phyloP scores from a whole-genome alignment of 2,797 vertebrate genomes.

The Fundulus diaphanus region DNA sequence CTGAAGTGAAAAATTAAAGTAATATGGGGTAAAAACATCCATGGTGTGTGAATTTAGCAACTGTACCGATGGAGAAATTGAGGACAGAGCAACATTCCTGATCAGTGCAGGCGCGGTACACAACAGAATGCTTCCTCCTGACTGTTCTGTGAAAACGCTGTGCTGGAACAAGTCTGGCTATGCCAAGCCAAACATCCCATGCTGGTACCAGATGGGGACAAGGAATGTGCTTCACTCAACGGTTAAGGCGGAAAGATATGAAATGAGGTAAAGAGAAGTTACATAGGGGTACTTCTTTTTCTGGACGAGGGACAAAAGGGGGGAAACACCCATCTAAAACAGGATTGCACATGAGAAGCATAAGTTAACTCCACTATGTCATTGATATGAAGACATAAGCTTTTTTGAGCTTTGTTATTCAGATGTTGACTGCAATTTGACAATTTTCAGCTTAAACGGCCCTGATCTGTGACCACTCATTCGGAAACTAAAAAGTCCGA shows the following conservation, averaged over 20 bases:
- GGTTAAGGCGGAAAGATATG: slow-evolving; percentile 61
- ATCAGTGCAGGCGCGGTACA: slow-evolving; percentile 59
- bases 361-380: slow-evolving; percentile 1
- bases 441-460: not conserved
- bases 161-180: slow-evolving; percentile 75
- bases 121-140: slow-evolving; percentile 70
- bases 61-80: slow-evolving; percentile 37
- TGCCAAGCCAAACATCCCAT: slow-evolving; percentile 82
- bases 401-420: too few relatives aligned
- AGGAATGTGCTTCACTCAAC: slow-evolving; percentile 78
- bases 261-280: slow-evolving; percentile 39
- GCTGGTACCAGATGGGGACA: slow-evolving; percentile 82
- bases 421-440: not conserved
- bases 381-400: too few relatives aligned
- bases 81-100: slow-evolving; percentile 61
- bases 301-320: not conserved
- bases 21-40: slow-evolving; percentile 17
- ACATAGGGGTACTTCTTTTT: slow-evolving; percentile 20
- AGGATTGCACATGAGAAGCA: slow-evolving; percentile 29
- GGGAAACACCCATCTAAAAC: slow-evolving; percentile 17
- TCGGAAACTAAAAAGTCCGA: not conserved
- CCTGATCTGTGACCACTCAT: not conserved
- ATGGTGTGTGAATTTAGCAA: slow-evolving; percentile 40
- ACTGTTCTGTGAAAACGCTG: slow-evolving; percentile 75
- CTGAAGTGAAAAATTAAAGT: too few relatives aligned